A percentile compares a stretch with the other conserved stretches of the same genome.
phyloP scores from a whole-genome alignment of 2,113 vertebrate genomes.

The Verasper variegatus region DNA sequence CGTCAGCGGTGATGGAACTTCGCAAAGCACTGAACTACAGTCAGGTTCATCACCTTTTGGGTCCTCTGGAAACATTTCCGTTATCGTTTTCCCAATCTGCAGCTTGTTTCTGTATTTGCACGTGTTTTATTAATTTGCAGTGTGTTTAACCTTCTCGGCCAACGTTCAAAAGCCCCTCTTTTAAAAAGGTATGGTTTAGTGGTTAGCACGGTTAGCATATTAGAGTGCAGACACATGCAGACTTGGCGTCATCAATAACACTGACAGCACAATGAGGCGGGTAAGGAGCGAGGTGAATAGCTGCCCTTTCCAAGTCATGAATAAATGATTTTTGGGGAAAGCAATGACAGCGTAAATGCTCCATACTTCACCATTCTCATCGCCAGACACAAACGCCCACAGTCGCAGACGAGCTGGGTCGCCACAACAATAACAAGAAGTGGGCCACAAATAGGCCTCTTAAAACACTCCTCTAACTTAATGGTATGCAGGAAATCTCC shows the following conservation, averaged over 20 bases:
- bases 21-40: too few species aligned
- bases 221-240: slow-evolving; percentile 48
- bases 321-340: slow-evolving; percentile 59
- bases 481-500: slow-evolving; percentile 26
- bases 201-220: slow-evolving; percentile 32
- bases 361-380: slow-evolving; percentile 29
- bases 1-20: too few species aligned
- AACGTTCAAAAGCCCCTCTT: background rate
- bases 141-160: too few species aligned
- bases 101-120: too few species aligned
- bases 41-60: too few species aligned
- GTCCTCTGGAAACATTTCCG: too few species aligned
- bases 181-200: background rate
- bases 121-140: too few species aligned
- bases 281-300: slow-evolving; percentile 39
- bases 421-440: slow-evolving; percentile 67
- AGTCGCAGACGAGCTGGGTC: slow-evolving; percentile 29
- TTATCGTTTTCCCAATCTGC: too few species aligned
- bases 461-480: slow-evolving; percentile 36
- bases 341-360: slow-evolving; percentile 36
- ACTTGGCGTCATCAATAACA: slow-evolving; percentile 53
- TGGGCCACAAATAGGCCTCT: slow-evolving; percentile 46
- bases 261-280: slow-evolving; percentile 59
- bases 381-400: slow-evolving; percentile 36
- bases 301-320: slow-evolving; percentile 60